Percentiles rank a stretch among this genome's conserved stretches.
Conservation (phyloP, 2,113 vertebrate species). For the Spermophilus dauricus region DNA sequence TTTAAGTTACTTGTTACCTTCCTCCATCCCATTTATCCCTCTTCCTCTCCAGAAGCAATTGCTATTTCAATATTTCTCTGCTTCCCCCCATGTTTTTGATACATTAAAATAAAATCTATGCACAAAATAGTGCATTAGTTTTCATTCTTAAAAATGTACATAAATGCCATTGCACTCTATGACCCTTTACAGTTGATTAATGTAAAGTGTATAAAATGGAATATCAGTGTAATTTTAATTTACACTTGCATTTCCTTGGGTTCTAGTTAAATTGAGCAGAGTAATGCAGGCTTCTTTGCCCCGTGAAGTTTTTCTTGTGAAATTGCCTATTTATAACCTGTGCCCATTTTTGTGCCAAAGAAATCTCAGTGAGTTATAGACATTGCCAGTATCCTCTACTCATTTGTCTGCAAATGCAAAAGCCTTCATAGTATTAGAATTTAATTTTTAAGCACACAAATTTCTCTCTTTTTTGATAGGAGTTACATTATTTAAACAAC, state of each 20-base stretch:
- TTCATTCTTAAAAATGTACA: constrained; percentile 18
- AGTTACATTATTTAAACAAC: not conserved
- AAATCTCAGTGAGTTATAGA: not conserved
- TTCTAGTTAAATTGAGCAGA: not conserved
- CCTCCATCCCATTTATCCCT: not conserved
- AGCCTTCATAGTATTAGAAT: not conserved
- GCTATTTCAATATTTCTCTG: not conserved
- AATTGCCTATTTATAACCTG: constrained; percentile 1
- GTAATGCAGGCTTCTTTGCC: not conserved
- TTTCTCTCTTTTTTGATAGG: not conserved
- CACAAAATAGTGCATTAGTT: not conserved
- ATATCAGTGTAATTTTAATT: constrained; percentile 33
- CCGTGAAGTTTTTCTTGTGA: not conserved
- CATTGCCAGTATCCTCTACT: not conserved
- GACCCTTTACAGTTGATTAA: not conserved
- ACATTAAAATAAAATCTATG: not conserved
- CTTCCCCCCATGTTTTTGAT: not conserved
- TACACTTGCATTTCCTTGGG: not conserved
- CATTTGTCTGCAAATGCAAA: not conserved
- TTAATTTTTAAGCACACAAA: constrained; percentile 11
- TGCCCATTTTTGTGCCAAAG: constrained; percentile 17
- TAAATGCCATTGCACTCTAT: not conserved
- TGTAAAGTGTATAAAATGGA: not conserved
- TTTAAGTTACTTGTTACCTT: not conserved
- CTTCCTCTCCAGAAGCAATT: not conserved